Evolutionary conservation across 2,888 invertebrate genomes (phyloP).

Genomic region (Caenorhabditis panamensis): DNA sequence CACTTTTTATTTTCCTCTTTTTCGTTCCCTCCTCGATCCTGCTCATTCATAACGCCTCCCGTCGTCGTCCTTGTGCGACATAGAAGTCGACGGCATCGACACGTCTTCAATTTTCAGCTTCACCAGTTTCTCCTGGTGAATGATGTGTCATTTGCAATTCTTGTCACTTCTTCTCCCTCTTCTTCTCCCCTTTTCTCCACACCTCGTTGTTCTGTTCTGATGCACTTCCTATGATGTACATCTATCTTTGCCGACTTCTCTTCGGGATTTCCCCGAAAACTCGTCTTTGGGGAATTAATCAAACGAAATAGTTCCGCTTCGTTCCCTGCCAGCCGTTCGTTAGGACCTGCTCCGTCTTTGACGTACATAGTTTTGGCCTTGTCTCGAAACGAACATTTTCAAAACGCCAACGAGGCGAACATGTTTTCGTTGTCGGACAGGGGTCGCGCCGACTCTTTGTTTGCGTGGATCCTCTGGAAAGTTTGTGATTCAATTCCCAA

Average conservation of each 20-base stretch:
- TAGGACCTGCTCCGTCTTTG: conserved; percentile 8
- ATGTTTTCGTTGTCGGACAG: conserved; percentile 31
- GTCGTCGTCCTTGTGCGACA: neutral
- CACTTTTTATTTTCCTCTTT: neutral
- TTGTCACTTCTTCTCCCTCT: conserved; percentile 34
- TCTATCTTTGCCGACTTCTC: conserved; percentile 12
- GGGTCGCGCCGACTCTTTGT: conserved; percentile 22
- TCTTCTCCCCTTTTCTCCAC: conserved; percentile 6
- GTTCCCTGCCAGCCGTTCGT: conserved; percentile 22
- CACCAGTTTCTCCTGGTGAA: conserved; percentile 50
- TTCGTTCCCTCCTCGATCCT: conserved; percentile 6
- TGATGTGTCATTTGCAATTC: conserved; percentile 50
- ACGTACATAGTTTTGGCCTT: conserved; percentile 4
- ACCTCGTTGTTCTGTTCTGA: conserved; percentile 42
- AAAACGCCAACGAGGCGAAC: conserved; percentile 29
- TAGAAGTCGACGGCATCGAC: conserved; percentile 1
- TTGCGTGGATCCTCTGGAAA: conserved; percentile 15
- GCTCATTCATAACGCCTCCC: neutral
- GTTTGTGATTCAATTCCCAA: conserved; percentile 49
- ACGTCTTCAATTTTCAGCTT: conserved; percentile 49
- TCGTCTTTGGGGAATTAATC: conserved; percentile 12
- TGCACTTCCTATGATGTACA: conserved; percentile 44
- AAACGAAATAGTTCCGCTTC: conserved; percentile 1
- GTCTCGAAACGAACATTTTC: conserved; percentile 19
- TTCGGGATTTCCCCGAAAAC: neutral